A percentile compares a stretch with the other conserved stretches of the same genome.
These are phyloP conservation scores for Philaethria dido DNA, from an alignment of 2,888 invertebrate species.

Conservation along the genomic window DNA sequence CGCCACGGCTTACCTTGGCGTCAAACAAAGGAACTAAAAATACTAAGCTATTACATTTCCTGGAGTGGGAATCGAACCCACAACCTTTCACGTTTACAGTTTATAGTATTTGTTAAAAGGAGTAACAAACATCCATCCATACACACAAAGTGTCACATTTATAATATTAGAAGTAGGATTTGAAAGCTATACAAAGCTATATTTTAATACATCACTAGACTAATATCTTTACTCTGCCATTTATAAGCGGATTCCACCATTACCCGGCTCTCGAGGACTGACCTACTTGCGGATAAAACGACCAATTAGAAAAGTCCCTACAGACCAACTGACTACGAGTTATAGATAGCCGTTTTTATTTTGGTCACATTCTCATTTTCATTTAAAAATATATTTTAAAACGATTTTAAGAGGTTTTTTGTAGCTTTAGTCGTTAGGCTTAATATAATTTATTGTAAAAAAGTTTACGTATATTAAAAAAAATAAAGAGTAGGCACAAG, in stretches of 20 bases:
- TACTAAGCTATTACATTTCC: too few relatives aligned
- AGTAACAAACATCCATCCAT: too few relatives aligned
- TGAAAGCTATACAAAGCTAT: not conserved
- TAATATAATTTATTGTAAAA: not conserved
- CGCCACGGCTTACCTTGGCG: too few relatives aligned
- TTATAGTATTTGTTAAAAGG: too few relatives aligned
- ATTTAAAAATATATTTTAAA: not conserved
- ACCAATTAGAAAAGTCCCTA: slow-evolving; percentile 36
- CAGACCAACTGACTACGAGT: slow-evolving; percentile 26
- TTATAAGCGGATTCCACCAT: slow-evolving; percentile 34
- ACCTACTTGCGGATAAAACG: slow-evolving; percentile 38
- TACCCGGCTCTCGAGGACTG: slow-evolving; percentile 32
- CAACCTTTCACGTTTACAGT: too few relatives aligned
- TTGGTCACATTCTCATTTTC: slow-evolving; percentile 24
- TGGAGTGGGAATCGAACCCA: too few relatives aligned
- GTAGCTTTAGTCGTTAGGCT: not conserved
- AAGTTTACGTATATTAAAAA: not conserved
- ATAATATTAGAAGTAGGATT: too few relatives aligned
- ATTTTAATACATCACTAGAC: not conserved
- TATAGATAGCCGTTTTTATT: slow-evolving; percentile 18
- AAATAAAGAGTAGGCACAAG: too few relatives aligned
- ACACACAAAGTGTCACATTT: too few relatives aligned
- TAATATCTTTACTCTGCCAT: slow-evolving; percentile 7
- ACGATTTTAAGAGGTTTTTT: not conserved
- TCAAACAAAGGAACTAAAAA: too few relatives aligned